Percentiles rank a stretch among this genome's conserved stretches.
These are phyloP conservation scores for Volucella bombylans DNA, from an alignment of 2,888 invertebrate species.

Conservation along the genomic window DNA sequence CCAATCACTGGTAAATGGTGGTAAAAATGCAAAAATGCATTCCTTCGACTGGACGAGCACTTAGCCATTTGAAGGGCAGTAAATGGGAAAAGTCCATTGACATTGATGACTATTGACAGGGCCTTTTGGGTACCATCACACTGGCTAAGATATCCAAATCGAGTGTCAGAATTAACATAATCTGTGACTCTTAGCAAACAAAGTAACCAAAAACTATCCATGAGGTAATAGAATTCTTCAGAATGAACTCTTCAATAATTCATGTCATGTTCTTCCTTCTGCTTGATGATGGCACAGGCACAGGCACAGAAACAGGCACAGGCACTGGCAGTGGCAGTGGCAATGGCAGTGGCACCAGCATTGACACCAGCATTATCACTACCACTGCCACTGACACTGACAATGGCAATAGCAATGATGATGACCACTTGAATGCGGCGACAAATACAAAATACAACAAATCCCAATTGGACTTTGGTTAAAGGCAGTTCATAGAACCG, in stretches of 20 bases:
- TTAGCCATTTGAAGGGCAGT: conserved; percentile 18
- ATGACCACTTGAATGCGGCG: not conserved
- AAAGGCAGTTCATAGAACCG: conserved; percentile 63
- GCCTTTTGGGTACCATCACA: conserved; percentile 26
- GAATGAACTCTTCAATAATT: conserved; percentile 66
- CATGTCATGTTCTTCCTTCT: conserved; percentile 66
- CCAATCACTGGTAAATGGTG: conserved; percentile 2
- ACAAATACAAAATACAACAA: conserved; percentile 32
- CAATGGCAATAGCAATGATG: conserved; percentile 12
- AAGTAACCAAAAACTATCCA: conserved; percentile 20
- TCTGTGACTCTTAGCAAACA: conserved; percentile 33
- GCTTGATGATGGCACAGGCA: conserved; percentile 29
- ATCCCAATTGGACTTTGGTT: conserved; percentile 36
- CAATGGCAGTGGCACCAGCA: not conserved
- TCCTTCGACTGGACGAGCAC: conserved; percentile 26
- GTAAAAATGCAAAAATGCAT: conserved; percentile 27
- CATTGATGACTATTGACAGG: conserved; percentile 72
- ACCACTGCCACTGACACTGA: conserved; percentile 27
- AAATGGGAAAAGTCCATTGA: conserved; percentile 65
- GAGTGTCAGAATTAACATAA: conserved; percentile 63
- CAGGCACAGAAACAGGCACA: no score
- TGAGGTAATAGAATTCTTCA: conserved; percentile 65
- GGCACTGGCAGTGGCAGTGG: no score
- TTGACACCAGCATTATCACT: not conserved
- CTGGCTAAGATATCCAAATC: conserved; percentile 9